phyloP scores from a whole-genome alignment of 2,113 vertebrate genomes.

The Gobius niger region DNA sequence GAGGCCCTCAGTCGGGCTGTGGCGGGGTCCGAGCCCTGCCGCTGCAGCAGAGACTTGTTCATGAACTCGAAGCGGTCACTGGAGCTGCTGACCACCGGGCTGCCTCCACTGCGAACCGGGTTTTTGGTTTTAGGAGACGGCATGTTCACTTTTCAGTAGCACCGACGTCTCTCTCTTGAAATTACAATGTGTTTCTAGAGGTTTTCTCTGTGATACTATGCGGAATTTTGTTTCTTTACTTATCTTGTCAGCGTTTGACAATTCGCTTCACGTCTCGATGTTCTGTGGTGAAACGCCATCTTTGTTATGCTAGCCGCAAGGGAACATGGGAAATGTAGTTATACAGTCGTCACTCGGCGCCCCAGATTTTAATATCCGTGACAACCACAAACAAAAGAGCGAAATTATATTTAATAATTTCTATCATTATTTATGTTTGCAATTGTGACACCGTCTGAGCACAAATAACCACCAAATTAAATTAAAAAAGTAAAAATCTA shows the following conservation, averaged over 20 bases:
- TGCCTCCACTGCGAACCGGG: constrained; percentile 64
- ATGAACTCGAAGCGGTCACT: constrained; percentile 83
- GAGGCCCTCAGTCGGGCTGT: constrained; percentile 79
- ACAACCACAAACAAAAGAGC: background rate
- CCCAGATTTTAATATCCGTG: too few relatives aligned
- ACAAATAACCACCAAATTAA: background rate
- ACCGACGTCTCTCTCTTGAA: background rate
- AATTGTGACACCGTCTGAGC: too few relatives aligned
- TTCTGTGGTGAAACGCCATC: constrained; percentile 52
- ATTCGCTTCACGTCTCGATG: constrained; percentile 48
- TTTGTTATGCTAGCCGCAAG: constrained; percentile 56
- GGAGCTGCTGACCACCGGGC: constrained; percentile 60
- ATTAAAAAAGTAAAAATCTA: too few relatives aligned
- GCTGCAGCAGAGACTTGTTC: constrained; percentile 67
- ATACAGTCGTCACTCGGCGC: background rate
- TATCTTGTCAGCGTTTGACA: constrained; percentile 40
- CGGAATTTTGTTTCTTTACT: constrained; percentile 30
- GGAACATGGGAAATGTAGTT: constrained; percentile 50
- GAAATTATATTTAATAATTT: background rate
- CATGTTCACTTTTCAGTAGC: constrained; percentile 49
- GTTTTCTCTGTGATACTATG: constrained; percentile 24
- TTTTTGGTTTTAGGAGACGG: constrained; percentile 78
- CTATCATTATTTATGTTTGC: too few relatives aligned
- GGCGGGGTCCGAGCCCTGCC: constrained; percentile 75
- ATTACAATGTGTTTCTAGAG: constrained; percentile 2